Base-by-base conservation (phyloP, 1,140 invertebrate species). In the Drosophila equinoxialis region DNA sequence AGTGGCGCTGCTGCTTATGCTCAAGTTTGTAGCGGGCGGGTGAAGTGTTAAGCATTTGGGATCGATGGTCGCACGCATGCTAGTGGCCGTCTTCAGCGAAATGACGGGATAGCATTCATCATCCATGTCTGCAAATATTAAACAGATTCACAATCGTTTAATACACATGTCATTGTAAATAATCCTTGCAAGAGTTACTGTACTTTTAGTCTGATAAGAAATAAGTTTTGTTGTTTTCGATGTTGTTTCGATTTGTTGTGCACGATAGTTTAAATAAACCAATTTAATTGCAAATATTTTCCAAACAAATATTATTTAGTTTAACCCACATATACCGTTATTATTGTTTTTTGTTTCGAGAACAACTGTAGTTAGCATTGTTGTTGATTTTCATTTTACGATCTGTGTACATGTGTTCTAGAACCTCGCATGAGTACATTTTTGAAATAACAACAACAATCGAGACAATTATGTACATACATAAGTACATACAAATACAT, bases 91-190 rank as follows among this genome's bases (percentile, higher is more conserved):
- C 63, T 94, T 95, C 91, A 95, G 93, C 48, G 95, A 95, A 78
- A 96, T 96, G 11, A 94, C 94, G 37, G 95, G 95, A 90, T 95
- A 96, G 91, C 95, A 96, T 87, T 97, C 96, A 68, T 96, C 95
- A 90, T 97, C 96, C 95, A 97, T 96, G 82, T 97, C 96, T 96
- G 93, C 1, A 33, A 51, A 6, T 51, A 51, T 11, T 30, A 1
- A 6, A 30, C 30, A 30, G 6, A 30, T 30, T 30, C 0, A 6
- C 30, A 6, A 30, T 30, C 6, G 1, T 30, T 30, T 30, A 30
- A 30, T 30, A 30, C 23, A 26, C 3, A 26, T 26, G 3, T 26
- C 2, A 3, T 17, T 20, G 5, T 51, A 3, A 1, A 51, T 26
- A 45, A 14, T 8, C 14, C 6, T 48, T 7, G 2, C 7, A 7